Evolutionary conservation across 1,140 invertebrate species (phyloP), one percentile per base, ranked within the genome.

Genomic region (Papilio polyxenes): DNA sequence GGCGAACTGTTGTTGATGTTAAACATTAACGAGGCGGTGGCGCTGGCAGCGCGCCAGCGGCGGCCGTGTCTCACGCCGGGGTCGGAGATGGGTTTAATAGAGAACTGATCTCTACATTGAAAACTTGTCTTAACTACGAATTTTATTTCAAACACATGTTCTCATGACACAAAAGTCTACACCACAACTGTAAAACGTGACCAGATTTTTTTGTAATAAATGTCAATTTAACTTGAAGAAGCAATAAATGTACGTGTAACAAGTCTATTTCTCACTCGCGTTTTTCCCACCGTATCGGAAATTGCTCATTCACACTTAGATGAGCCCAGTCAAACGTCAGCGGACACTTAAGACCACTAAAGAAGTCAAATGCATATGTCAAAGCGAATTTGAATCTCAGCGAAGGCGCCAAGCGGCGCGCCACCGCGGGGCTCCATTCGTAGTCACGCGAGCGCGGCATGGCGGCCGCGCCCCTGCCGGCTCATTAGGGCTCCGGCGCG

Each of bases 301-400:
- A 93, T 93, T 92, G 92, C 90, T 89, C 91, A 91, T 93, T 93
- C 91, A 93, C 92, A 92, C 91, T 89, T 85, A 83, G 87, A 44
- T 87, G 89, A 84, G 76, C 85, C 85, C 87, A 88, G 85, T 87
- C 81, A 85, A 86, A 85, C 83, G 86, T 83, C 89, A 89, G 85
- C 86, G 87, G 86, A 83, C 84, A 85, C 89, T 92, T 86, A 87
- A 89, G 90, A 89, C 83, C 82, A 79, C 85, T 82, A 86, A 88
- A 88, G 87, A 91, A 88, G 88, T 90, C 86, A 87, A 89, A 90
- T 85, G 89, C 90, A 89, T 88, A 87, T 90, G 89, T 93, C 91
- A 91, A 91, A 87, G 82, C 89, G 88, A 87, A 92, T 91, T 89
- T 87, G 87, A 91, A 90, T 87, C 83, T 85, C 81, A 83, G 83